Base-by-base conservation (phyloP, 2,797 vertebrate species). In the Enteromius mattozi region DNA sequence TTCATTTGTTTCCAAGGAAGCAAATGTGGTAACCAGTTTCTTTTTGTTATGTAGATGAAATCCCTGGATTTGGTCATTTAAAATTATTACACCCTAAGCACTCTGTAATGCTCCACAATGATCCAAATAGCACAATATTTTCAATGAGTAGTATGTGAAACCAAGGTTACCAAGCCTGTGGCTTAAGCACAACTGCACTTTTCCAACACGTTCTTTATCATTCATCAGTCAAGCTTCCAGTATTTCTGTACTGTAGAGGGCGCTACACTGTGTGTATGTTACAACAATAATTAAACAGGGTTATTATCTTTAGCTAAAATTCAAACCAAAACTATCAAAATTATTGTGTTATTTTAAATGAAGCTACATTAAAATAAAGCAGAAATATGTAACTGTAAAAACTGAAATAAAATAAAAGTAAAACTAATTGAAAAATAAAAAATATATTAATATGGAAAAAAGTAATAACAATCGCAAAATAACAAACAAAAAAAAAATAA, bases 71-170 rank as follows among this genome's bases (percentile, higher is more conserved):
- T 74, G 47, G 45, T 56, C 45, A 82, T 72, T 78, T 45, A 35
- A 76, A 76, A 24, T 78, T 24, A 78, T 86, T 86, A 83, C 68
- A 74, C 68, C 75, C 75, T 42, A 83, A 82, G 81, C 77, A 78
- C 81, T 51, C 45, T 45, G 59, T 75, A 75, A 85, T 75, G 61
- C 42, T 51, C 10, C 10, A 49, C 24, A 65, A 72, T 35, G 66
- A 83, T 86, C 81, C 75, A 74, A 82, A 65, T 74, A 78, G 66
- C 68, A 42, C 85, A 83, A 78, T 80, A 75, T 86, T 83, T 75
- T 78, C 49, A 68, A 83, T 30, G 56, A 80, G 63, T 72, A 79
- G 59, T 59, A 59, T 83, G 49, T 61, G 84, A 80, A 87, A 83
- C 80, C 68, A 72, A 77, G 81, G 87, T 82, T 78, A 83, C 81